phyloP scores from a whole-genome alignment of 2,797 vertebrate species.

The Falco biarmicus region DNA sequence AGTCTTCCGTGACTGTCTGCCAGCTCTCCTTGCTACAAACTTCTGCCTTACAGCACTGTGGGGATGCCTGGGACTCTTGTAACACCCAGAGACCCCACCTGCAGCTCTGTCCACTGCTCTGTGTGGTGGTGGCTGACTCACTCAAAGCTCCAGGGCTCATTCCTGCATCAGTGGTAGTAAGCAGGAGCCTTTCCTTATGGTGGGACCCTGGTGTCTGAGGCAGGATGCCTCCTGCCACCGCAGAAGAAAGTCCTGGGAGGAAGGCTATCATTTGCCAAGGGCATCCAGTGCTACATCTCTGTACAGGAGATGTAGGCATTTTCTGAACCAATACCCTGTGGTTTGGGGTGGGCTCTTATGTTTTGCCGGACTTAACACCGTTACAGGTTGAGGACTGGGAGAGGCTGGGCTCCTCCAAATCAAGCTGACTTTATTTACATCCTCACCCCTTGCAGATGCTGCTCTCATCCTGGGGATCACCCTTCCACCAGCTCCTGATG shows the following conservation, averaged over 20 bases:
- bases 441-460: background rate
- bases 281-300: background rate
- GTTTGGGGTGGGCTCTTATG: background rate
- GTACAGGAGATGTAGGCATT: background rate
- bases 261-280: background rate
- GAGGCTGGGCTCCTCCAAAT: background rate
- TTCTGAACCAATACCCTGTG: fast-evolving
- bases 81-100: background rate
- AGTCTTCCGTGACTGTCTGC: background rate
- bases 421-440: background rate
- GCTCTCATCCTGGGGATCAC: background rate
- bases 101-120: background rate
- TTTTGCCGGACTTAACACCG: background rate
- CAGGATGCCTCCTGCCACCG: background rate
- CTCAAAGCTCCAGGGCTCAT: background rate
- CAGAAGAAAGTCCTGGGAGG: background rate
- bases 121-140: background rate
- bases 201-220: background rate
- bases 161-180: background rate
- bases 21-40: background rate
- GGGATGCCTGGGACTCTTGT: background rate
- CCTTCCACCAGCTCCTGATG: background rate
- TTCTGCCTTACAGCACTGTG: background rate
- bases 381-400: background rate
- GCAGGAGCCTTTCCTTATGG: background rate